Evolutionary conservation across 2,888 invertebrate genomes (phyloP), one percentile per base, ranked within the genome.

Genomic region (Eilema sororculum): DNA sequence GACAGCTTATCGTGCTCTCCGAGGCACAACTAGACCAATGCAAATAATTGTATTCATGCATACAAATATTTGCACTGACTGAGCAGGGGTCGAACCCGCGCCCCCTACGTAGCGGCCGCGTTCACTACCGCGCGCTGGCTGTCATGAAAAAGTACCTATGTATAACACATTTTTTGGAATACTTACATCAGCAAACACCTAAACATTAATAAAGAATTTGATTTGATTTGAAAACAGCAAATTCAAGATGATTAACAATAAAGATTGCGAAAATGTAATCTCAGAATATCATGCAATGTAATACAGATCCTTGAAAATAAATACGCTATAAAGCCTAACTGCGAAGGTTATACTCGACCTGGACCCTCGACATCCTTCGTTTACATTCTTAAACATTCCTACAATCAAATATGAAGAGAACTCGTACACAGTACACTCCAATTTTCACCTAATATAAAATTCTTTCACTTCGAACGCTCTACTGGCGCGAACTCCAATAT

Each of bases 401-500:
- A 30, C 60, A 60, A 60, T 60, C n/a, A 30, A 60, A 33, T 60
- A 60, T 30, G 3, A 22, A 37, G 6, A 33, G 33, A 61, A 22
- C 22, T n/a, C 46, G n/a, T 52, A n/a, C 52, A n/a, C n/a, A 2
- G 30, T n/a, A n/a, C n/a, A 13, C 37, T 24, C 24, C 24, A 62
- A 37, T 62, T 24, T 22, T 16, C 37, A n/a, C 20, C 25, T 20
- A 0, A 63, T 37, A 10, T 16, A 62, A 60, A 30, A 60, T 28
- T 37, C 25, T 63, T 25, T 25, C n/a, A n/a, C 24, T 25, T 63
- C 41, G 9, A 24, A n/a, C 30, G 9, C 12, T 46, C n/a, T 30
- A n/a, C 59, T 30, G 16, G 30, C 5, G 30, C 24, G 28, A 61
- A 67, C 28, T 28, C 16, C 46, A 59, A 59, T 67, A n/a, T 56